Evolutionary conservation across 2,113 vertebrate species (phyloP).

Genomic region (Hippolais icterina): DNA sequence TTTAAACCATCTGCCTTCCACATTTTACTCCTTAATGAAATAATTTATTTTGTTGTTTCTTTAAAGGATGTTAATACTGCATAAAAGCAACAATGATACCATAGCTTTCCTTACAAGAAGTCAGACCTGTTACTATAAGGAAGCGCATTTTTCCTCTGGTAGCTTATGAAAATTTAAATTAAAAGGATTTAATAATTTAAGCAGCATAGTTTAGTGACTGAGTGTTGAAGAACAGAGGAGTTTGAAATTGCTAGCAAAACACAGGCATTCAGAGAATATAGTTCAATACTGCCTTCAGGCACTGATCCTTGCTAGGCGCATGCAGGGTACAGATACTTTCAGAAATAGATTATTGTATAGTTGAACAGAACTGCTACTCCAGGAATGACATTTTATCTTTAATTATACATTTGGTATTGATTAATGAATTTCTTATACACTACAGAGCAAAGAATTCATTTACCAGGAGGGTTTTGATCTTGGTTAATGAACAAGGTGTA

Average conservation of each 20-base stretch:
- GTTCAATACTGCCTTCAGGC: conserved; percentile 31
- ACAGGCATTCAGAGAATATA: conserved; percentile 7
- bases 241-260: conserved; percentile 26
- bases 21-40: conserved; percentile 68
- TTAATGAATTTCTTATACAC: neutral
- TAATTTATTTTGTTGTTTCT: conserved; percentile 62
- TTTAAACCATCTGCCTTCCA: conserved; percentile 70
- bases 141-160: conserved; percentile 49
- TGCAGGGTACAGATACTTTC: neutral
- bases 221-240: conserved; percentile 22
- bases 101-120: conserved; percentile 36
- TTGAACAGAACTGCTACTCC: neutral
- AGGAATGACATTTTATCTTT: neutral
- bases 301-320: neutral
- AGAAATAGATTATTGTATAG: neutral
- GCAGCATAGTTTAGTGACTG: conserved; percentile 26
- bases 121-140: conserved; percentile 47
- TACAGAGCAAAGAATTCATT: neutral
- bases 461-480: neutral
- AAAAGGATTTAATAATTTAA: conserved; percentile 74
- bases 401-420: neutral
- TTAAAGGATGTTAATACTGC: conserved; percentile 36
- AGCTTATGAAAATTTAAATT: conserved; percentile 74
- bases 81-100: neutral
- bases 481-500: neutral